phyloP scores from a whole-genome alignment of 2,113 vertebrate species.

The Gopherus flavomarginatus region DNA sequence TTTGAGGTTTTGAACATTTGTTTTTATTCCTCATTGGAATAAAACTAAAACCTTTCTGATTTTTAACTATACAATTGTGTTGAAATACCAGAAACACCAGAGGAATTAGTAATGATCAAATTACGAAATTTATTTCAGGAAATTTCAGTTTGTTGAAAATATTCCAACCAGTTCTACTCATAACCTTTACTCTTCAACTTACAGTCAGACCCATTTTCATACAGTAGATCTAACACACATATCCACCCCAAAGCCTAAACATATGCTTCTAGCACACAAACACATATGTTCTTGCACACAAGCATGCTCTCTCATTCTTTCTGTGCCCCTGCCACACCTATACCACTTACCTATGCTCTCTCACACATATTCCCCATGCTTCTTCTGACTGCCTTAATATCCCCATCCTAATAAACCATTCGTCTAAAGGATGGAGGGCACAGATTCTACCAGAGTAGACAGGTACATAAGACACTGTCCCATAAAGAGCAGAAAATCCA shows the following conservation, averaged over 20 bases:
- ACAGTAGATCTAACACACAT: neutral
- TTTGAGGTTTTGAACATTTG: neutral
- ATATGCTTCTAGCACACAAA: neutral
- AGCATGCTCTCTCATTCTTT: neutral
- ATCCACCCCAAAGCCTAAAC: neutral
- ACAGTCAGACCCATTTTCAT: neutral
- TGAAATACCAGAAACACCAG: too few species aligned
- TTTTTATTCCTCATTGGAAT: constrained; percentile 8
- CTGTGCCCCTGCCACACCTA: rapidly evolving
- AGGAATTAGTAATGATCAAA: too few species aligned
- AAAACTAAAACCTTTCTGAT: constrained; percentile 11
- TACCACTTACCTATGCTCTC: neutral
- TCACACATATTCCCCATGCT: neutral
- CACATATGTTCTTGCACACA: neutral
- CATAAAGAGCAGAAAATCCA: neutral
- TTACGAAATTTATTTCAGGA: neutral
- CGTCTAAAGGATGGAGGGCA: neutral
- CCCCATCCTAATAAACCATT: neutral
- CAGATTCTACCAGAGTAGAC: neutral
- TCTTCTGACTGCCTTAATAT: neutral
- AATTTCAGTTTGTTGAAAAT: neutral
- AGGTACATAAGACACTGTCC: neutral
- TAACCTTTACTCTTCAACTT: neutral
- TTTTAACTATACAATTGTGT: neutral
- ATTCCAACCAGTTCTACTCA: neutral